Evolutionary conservation across 2,113 vertebrate species (phyloP).

Genomic region (Bufo bufo): DNA sequence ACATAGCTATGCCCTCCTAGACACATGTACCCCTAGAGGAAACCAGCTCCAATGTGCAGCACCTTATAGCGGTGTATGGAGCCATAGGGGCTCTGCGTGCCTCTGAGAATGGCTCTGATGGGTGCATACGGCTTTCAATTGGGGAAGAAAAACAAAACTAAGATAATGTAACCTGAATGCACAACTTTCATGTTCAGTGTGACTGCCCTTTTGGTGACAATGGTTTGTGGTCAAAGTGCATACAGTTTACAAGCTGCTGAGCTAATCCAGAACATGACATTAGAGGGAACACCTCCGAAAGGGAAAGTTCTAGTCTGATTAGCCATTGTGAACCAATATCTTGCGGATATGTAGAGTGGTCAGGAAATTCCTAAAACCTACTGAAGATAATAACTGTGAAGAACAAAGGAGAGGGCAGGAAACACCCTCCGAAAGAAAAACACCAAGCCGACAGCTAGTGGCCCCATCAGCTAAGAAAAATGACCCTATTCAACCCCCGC

Average conservation of each 20-base stretch:
- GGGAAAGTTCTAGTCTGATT: constrained; percentile 28
- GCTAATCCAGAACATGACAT: constrained; percentile 17
- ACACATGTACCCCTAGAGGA: too few species aligned
- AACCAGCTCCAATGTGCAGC: too few species aligned
- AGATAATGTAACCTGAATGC: neutral
- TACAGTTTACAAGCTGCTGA: neutral
- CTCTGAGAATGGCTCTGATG: too few species aligned
- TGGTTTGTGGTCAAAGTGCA: neutral
- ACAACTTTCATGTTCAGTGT: neutral
- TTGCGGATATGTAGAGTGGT: constrained; percentile 29
- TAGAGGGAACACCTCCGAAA: neutral
- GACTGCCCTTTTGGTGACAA: neutral
- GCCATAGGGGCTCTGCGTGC: too few species aligned
- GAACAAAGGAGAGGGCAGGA: constrained; percentile 45
- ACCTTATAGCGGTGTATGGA: too few species aligned
- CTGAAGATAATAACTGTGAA: constrained; percentile 39
- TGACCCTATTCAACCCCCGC: constrained; percentile 26
- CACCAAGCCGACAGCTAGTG: neutral
- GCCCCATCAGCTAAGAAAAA: neutral
- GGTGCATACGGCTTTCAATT: too few species aligned
- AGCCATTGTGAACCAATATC: constrained; percentile 43
- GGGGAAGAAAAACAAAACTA: neutral
- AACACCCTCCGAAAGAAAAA: constrained; percentile 46
- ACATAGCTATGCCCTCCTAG: too few species aligned
- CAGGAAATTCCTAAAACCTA: constrained; percentile 53